Conservation (phyloP, 2,888 invertebrate genomes). For the Antheraea assamensis region DNA sequence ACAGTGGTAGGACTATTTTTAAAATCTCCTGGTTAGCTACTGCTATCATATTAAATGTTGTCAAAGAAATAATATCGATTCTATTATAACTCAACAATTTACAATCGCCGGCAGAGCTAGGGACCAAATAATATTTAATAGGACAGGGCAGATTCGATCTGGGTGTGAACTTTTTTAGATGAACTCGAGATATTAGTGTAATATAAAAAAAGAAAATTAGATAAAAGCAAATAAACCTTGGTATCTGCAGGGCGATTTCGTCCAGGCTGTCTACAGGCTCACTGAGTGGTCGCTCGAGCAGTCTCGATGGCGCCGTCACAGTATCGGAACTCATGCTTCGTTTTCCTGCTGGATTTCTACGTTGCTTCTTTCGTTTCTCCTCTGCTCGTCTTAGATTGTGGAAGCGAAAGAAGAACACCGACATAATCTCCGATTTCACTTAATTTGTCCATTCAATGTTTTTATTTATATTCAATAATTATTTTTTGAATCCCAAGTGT, state of each 20-base stretch:
- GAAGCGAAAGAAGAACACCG: conserved; percentile 97
- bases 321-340: conserved; percentile 76
- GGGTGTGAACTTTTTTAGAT: no score
- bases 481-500: no score
- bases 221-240: conserved; percentile 85
- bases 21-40: no score
- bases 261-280: conserved; percentile 94
- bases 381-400: conserved; percentile 94
- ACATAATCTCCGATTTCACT: conserved; percentile 85
- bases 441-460: background rate
- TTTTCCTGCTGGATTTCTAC: conserved; percentile 48
- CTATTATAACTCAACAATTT: no score
- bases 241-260: conserved; percentile 95
- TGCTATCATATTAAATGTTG: no score
- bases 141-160: no score
- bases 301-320: conserved; percentile 89
- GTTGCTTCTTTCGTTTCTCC: conserved; percentile 77
- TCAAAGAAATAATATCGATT: no score
- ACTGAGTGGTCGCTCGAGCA: conserved; percentile 92
- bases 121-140: no score
- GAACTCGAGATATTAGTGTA: no score
- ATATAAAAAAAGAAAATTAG: background rate
- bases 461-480: background rate
- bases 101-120: no score
- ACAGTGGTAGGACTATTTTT: no score